phyloP scores from a whole-genome alignment of 2,113 vertebrate species.

The Dromiciops gliroides region DNA sequence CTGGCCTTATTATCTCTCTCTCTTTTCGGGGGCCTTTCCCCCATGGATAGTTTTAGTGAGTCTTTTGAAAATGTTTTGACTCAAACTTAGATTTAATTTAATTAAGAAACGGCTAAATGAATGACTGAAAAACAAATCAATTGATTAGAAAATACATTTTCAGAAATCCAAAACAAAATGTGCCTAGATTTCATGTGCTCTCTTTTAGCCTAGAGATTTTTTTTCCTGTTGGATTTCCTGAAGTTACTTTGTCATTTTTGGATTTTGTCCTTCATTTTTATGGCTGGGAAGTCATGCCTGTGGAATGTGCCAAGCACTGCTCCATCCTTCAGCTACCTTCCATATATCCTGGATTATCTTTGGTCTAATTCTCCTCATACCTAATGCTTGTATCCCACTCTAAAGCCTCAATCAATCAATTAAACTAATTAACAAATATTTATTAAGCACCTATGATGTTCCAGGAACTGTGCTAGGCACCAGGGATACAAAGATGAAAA shows the following conservation, averaged over 20 bases:
- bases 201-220: not conserved
- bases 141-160: not conserved
- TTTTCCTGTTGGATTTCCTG: not conserved
- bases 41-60: not conserved
- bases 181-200: not conserved
- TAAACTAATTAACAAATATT: not conserved
- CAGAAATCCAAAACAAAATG: conserved; percentile 7
- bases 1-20: conserved; percentile 25
- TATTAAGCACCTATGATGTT: not conserved
- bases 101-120: conserved; percentile 13
- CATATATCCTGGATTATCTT: not conserved
- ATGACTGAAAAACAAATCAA: conserved; percentile 37
- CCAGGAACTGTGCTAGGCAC: not conserved
- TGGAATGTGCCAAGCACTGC: not conserved
- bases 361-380: not conserved
- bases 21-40: conserved; percentile 27
- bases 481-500: not conserved
- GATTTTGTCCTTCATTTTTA: conserved; percentile 26
- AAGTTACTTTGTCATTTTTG: not conserved
- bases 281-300: not conserved
- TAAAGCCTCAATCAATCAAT: not conserved
- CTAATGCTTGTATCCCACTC: not conserved
- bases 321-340: not conserved
- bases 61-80: conserved; percentile 1
- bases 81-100: conserved; percentile 12